Conservation (phyloP, 1,140 invertebrate genomes). For the Drosophila azteca region DNA sequence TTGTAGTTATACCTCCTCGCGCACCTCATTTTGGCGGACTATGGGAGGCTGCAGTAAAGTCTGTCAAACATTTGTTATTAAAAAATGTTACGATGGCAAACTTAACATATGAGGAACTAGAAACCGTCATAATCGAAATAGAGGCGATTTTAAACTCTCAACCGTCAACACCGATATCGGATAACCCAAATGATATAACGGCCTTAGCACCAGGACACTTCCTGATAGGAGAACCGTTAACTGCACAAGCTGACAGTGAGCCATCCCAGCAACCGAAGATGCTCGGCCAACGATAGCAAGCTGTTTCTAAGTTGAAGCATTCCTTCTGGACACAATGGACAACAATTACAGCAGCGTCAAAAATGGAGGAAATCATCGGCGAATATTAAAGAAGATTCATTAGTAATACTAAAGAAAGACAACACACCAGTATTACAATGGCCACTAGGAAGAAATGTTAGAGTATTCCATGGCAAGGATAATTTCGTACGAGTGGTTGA, state of each 20-base stretch:
- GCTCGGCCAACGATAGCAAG: background rate
- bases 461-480: too few relatives aligned
- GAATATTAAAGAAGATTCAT: background rate
- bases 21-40: too few relatives aligned
- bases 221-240: conserved; percentile 1
- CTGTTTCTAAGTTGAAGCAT: background rate
- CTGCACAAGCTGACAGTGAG: background rate
- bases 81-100: conserved; percentile 3
- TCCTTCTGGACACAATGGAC: background rate
- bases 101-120: background rate
- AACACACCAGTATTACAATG: too few relatives aligned
- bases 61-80: conserved; percentile 3
- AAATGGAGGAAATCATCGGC: background rate
- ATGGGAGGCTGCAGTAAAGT: conserved; percentile 1
- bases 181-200: too few relatives aligned
- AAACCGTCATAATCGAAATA: too few relatives aligned
- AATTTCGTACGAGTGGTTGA: too few relatives aligned
- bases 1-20: too few relatives aligned
- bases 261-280: background rate
- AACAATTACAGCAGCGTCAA: background rate
- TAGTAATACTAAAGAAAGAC: background rate
- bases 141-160: conserved; percentile 26
- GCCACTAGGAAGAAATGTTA: too few relatives aligned
- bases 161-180: background rate
- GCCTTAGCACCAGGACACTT: background rate